Base-by-base conservation (phyloP, 2,113 vertebrate genomes). In the Verasper variegatus region DNA sequence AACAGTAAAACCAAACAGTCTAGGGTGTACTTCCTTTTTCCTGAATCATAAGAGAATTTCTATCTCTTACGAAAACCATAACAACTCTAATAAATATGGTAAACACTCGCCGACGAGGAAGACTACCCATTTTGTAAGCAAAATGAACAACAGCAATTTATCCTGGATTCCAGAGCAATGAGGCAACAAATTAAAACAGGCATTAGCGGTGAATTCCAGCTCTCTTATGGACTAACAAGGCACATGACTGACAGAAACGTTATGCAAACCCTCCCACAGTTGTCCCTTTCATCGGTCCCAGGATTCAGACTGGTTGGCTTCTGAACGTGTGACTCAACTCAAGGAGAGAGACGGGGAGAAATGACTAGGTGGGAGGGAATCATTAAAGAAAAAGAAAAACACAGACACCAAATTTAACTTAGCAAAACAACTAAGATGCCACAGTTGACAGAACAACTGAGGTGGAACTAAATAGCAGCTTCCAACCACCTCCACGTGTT, bases 121-220 rank as follows among this genome's bases (percentile, higher is more conserved):
- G 73, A 76, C 70, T 63, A 64, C 24, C 40, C 62, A 70, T 71
- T 76, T 76, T 74, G 77, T 51, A 52, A 82, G 54, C 40, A 75
- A 82, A 51, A 80, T 40, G 64, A 79, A 84, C 86, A 86, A 66
- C 81, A 21, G 56, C 35, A 69, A 61, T 80, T 85, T 78, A 81
- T 80, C 62, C 80, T 31, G 63, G 75, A 93, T 91, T 91, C 89
- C 89, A 89, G 84, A 77, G 87, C 86, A 88, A 84, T 85, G 86
- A 91, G 85, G 89, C 86, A 89, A 90, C 88, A 89, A 87, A 91
- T 90, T 87, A 85, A 90, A 91, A 88, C 70, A 80, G 80, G 77
- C 85, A 86, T 88, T 76, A 78, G 84, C 49, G 66, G 76, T 87
- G 80, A 88, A 90, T 87, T 76, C 82, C 85, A 90, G 88, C 89